A percentile compares a stretch with the other conserved stretches of the same genome.
Conservation (phyloP, 2,113 vertebrate species). For the Barbus barbus region DNA sequence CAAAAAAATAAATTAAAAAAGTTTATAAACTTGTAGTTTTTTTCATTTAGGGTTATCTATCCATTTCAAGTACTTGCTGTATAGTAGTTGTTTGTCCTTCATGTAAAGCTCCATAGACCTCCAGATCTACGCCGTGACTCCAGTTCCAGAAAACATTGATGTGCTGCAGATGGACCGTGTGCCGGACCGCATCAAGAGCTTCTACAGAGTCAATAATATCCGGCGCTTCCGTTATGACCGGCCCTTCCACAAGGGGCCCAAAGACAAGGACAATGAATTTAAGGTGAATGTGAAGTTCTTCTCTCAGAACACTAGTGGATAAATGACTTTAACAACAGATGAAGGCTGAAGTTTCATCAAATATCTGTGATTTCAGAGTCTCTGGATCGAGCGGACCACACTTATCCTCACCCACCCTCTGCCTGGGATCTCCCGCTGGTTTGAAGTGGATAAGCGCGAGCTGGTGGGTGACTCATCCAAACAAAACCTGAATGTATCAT, state of each 20-base stretch:
- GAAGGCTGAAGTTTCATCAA: not conserved
- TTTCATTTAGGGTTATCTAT: not conserved
- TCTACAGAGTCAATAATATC: slow-evolving; percentile 96
- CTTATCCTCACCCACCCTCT: slow-evolving; percentile 92
- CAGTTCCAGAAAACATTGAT: slow-evolving; percentile 86
- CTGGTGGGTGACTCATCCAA: slow-evolving; percentile 78
- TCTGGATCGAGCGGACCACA: slow-evolving; percentile 97
- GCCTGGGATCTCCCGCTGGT: slow-evolving; percentile 97
- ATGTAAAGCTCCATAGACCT: slow-evolving; percentile 68
- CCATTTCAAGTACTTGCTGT: not conserved
- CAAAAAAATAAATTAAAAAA: not conserved
- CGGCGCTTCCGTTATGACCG: slow-evolving; percentile 95
- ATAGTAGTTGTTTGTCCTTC: slow-evolving; percentile 54
- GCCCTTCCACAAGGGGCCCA: slow-evolving; percentile 94
- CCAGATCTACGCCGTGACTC: slow-evolving; percentile 92
- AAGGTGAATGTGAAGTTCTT: slow-evolving; percentile 77
- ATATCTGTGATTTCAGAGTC: slow-evolving; percentile 79
- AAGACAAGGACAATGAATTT: slow-evolving; percentile 97
- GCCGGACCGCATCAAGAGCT: slow-evolving; percentile 96
- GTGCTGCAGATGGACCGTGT: slow-evolving; percentile 94
- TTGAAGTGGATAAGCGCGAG: slow-evolving; percentile 96
- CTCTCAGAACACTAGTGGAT: not conserved
- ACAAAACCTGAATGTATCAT: not conserved
- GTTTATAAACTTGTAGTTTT: too few relatives aligned
- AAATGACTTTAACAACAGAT: not conserved